phyloP scores from a whole-genome alignment of 2,797 vertebrate species.

The Acrossocheilus fasciatus region DNA sequence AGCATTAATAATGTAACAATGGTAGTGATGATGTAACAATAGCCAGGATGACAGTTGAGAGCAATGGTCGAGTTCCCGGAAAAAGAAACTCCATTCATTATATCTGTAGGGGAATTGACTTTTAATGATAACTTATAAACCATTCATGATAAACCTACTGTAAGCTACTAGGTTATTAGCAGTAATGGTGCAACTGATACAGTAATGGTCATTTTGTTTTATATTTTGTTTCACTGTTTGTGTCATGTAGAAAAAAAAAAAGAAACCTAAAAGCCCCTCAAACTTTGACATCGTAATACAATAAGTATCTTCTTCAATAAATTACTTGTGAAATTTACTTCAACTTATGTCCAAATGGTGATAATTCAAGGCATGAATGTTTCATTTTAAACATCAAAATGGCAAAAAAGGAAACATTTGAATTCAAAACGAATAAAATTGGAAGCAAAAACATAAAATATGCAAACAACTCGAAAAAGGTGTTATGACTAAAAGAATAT shows the following conservation, averaged over 20 bases:
- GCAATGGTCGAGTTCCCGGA: neutral
- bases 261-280: neutral
- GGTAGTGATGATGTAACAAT: conserved; percentile 17
- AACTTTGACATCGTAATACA: neutral
- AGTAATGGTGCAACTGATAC: neutral
- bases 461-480: neutral
- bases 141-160: neutral
- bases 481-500: too few relatives aligned
- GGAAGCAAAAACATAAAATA: neutral
- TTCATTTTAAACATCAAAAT: too few relatives aligned
- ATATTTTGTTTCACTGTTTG: neutral
- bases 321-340: neutral
- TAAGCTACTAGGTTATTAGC: neutral
- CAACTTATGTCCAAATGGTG: neutral
- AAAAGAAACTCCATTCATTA: neutral
- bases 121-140: neutral
- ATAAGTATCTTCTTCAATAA: neutral
- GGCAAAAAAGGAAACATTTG: neutral
- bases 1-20: conserved; percentile 30
- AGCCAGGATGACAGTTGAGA: neutral
- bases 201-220: neutral
- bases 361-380: too few relatives aligned
- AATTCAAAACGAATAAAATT: neutral
- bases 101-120: neutral
- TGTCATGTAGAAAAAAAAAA: neutral